phyloP scores from a whole-genome alignment of 2,888 invertebrate genomes.

The Athrips mouffetella region DNA sequence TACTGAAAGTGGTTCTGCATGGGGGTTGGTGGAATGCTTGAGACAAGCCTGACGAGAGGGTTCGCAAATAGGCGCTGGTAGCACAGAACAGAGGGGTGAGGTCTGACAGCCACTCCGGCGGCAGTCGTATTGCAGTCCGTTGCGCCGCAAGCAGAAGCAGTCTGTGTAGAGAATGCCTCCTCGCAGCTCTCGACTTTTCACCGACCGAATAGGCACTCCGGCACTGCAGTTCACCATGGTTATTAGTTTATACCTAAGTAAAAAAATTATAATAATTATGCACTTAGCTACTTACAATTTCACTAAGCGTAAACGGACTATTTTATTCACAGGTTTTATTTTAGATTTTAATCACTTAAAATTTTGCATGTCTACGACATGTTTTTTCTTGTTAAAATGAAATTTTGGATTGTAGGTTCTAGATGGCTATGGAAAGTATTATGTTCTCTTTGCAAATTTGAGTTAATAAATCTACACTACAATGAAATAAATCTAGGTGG shows the following conservation, averaged over 20 bases:
- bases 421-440: too few relatives aligned
- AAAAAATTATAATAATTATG: not conserved
- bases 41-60: slow-evolving; percentile 56
- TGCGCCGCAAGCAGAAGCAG: slow-evolving; percentile 75
- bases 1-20: slow-evolving; percentile 50
- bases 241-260: not conserved
- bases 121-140: slow-evolving; percentile 78
- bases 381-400: too few relatives aligned
- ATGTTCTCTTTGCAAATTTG: too few relatives aligned
- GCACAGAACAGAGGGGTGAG: slow-evolving; percentile 47
- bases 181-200: slow-evolving; percentile 70
- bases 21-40: slow-evolving; percentile 53
- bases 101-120: slow-evolving; percentile 69
- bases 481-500: too few relatives aligned
- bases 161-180: slow-evolving; percentile 72
- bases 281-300: too few relatives aligned
- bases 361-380: too few relatives aligned
- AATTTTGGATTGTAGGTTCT: too few relatives aligned
- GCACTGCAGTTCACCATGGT: slow-evolving; percentile 16
- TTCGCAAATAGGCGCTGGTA: slow-evolving; percentile 55
- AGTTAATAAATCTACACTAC: too few relatives aligned
- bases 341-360: too few relatives aligned
- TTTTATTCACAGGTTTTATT: too few relatives aligned
- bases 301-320: too few relatives aligned
- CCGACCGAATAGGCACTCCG: slow-evolving; percentile 25